phyloP scores from a whole-genome alignment of 2,888 invertebrate species.

The Acrocyrtus sp. region DNA sequence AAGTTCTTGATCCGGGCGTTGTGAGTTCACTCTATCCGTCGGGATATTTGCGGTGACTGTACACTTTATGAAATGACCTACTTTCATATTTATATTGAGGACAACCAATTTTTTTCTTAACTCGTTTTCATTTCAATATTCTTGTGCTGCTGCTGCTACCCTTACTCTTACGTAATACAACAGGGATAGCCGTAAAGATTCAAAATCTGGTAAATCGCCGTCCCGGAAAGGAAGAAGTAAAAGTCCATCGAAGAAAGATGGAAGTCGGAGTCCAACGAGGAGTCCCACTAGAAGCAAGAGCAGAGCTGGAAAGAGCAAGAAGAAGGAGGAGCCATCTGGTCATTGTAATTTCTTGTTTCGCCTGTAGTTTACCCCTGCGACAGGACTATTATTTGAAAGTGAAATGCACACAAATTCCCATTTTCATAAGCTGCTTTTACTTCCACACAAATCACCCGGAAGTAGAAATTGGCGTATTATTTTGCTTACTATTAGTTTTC shows the following conservation, averaged over 20 bases:
- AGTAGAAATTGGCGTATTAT: too few relatives aligned
- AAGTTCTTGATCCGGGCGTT: slow-evolving; percentile 56
- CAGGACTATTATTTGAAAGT: too few relatives aligned
- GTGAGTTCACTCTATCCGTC: slow-evolving; percentile 63
- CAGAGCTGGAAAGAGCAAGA: slow-evolving; percentile 54
- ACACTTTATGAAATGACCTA: slow-evolving; percentile 38
- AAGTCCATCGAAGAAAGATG: slow-evolving; percentile 37
- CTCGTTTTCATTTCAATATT: too few relatives aligned
- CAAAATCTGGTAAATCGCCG: slow-evolving; percentile 41
- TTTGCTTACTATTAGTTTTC: too few relatives aligned
- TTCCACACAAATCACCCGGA: background rate
- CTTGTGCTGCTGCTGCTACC: background rate
- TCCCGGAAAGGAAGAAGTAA: slow-evolving; percentile 51
- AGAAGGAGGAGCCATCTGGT: slow-evolving; percentile 58
- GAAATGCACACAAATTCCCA: too few relatives aligned
- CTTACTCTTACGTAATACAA: background rate
- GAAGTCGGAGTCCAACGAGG: slow-evolving; percentile 48
- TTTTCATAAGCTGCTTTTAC: too few relatives aligned
- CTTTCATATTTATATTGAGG: slow-evolving; percentile 16
- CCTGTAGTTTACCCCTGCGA: slow-evolving; percentile 43
- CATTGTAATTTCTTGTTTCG: slow-evolving; percentile 43
- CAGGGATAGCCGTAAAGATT: slow-evolving; percentile 24
- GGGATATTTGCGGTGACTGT: slow-evolving; percentile 63
- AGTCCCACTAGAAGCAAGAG: slow-evolving; percentile 63
- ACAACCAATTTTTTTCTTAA: slow-evolving; percentile 8